These are phyloP conservation scores for Eciton burchellii DNA, from an alignment of 1,140 invertebrate genomes.

Conservation along the genomic window DNA sequence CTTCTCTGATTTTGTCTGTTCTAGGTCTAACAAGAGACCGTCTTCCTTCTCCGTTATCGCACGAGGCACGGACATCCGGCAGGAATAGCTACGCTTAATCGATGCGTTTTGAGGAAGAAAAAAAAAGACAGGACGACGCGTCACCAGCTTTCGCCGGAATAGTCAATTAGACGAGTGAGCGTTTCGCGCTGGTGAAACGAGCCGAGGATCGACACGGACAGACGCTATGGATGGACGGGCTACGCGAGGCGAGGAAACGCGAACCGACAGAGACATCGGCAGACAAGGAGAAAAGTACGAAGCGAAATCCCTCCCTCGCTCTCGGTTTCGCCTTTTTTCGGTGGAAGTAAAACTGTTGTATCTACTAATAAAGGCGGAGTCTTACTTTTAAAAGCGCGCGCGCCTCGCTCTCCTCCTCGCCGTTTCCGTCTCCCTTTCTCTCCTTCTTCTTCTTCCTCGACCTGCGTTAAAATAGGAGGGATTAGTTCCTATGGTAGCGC, in stretches of 20 bases:
- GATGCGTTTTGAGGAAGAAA: not conserved
- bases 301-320: slow-evolving; percentile 24
- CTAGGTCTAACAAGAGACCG: no score
- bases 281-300: slow-evolving; percentile 57
- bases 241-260: not conserved
- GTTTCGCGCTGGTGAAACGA: slow-evolving; percentile 47
- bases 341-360: slow-evolving; percentile 83
- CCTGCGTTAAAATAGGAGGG: slow-evolving; percentile 85
- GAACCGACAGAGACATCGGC: slow-evolving; percentile 26
- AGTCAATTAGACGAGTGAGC: slow-evolving; percentile 61
- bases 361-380: slow-evolving; percentile 84
- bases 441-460: slow-evolving; percentile 67
- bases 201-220: slow-evolving; percentile 35
- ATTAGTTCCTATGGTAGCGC: slow-evolving; percentile 85
- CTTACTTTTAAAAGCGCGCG: slow-evolving; percentile 84
- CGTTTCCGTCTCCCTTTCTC: slow-evolving; percentile 44
- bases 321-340: slow-evolving; percentile 66
- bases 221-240: not conserved
- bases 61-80: not conserved
- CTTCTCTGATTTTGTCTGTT: no score
- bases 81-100: slow-evolving; percentile 1
- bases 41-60: not conserved
- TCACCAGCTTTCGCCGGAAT: slow-evolving; percentile 41
- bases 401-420: slow-evolving; percentile 57
- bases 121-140: not conserved